These are phyloP conservation scores for Nyctalus aviator DNA, from an alignment of 2,797 vertebrate species.

Conservation along the genomic window DNA sequence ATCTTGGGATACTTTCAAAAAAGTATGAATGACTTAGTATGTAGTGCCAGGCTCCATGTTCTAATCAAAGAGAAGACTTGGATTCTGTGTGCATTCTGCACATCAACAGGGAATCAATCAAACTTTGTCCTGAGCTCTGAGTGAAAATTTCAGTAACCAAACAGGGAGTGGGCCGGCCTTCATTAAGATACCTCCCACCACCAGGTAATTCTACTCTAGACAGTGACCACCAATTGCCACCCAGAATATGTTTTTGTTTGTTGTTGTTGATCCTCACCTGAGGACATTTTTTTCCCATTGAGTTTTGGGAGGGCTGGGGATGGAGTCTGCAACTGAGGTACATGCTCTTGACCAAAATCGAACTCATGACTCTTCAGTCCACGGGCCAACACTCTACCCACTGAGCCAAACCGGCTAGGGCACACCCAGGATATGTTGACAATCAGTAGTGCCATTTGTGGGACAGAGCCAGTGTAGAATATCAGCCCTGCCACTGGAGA, in stretches of 20 bases:
- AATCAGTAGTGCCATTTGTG: background rate
- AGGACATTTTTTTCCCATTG: too few relatives aligned
- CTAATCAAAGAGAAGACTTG: conserved; percentile 20
- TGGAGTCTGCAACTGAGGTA: too few relatives aligned
- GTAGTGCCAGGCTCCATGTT: background rate
- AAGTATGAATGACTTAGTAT: background rate
- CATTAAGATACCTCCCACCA: background rate
- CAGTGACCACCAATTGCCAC: background rate
- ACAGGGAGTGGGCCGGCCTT: background rate
- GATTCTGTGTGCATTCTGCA: background rate
- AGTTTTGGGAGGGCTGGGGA: too few relatives aligned
- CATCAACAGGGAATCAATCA: background rate
- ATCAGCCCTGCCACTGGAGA: background rate
- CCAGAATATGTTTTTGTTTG: background rate
- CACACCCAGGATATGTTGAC: background rate
- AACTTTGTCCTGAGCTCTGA: background rate
- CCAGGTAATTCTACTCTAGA: background rate
- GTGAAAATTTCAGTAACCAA: conserved; percentile 1
- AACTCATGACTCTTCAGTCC: too few relatives aligned
- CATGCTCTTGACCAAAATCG: too few relatives aligned
- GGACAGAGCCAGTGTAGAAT: background rate
- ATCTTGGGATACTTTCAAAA: background rate
- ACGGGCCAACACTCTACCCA: too few relatives aligned
- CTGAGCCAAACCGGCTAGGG: too few relatives aligned
- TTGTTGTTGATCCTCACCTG: too few relatives aligned